phyloP scores from a whole-genome alignment of 1,140 invertebrate species.

The Drosophila parabipectinata region DNA sequence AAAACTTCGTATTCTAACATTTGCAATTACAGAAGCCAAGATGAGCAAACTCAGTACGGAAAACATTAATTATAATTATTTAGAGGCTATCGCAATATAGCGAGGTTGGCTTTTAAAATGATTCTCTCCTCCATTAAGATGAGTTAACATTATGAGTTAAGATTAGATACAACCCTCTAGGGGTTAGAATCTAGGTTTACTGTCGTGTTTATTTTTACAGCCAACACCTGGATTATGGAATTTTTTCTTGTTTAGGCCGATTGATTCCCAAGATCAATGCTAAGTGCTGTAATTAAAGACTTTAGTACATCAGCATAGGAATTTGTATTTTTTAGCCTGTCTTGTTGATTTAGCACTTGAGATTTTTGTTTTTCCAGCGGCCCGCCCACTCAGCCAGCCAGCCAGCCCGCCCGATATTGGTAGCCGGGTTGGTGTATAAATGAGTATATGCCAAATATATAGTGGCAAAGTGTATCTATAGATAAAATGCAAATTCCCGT shows the following conservation, averaged over 20 bases:
- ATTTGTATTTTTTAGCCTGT: constrained; percentile 8
- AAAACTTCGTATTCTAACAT: not conserved
- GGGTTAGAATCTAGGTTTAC: constrained; percentile 26
- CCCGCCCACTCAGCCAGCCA: constrained; percentile 2
- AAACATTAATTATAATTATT: constrained; percentile 19
- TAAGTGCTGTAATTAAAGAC: constrained; percentile 42
- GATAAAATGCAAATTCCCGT: constrained; percentile 73
- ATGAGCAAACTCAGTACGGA: constrained; percentile 2
- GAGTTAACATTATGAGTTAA: not conserved
- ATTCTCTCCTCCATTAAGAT: not conserved
- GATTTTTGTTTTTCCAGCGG: constrained; percentile 33
- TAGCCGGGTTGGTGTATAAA: not conserved
- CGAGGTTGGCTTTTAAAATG: constrained; percentile 5
- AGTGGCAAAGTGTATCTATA: constrained; percentile 46
- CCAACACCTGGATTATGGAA: constrained; percentile 7
- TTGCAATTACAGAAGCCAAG: not conserved
- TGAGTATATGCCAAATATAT: constrained; percentile 19
- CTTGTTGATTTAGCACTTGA: constrained; percentile 42
- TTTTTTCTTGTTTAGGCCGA: constrained; percentile 20
- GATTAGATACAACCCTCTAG: not conserved
- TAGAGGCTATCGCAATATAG: not conserved
- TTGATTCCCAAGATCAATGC: constrained; percentile 69
- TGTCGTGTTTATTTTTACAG: constrained; percentile 25
- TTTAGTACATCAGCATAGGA: not conserved
- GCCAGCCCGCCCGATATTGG: not conserved